Evolutionary conservation across 2,113 vertebrate genomes (phyloP), one percentile per base, ranked within the genome.

Genomic region (Drymodes brunneopygia): DNA sequence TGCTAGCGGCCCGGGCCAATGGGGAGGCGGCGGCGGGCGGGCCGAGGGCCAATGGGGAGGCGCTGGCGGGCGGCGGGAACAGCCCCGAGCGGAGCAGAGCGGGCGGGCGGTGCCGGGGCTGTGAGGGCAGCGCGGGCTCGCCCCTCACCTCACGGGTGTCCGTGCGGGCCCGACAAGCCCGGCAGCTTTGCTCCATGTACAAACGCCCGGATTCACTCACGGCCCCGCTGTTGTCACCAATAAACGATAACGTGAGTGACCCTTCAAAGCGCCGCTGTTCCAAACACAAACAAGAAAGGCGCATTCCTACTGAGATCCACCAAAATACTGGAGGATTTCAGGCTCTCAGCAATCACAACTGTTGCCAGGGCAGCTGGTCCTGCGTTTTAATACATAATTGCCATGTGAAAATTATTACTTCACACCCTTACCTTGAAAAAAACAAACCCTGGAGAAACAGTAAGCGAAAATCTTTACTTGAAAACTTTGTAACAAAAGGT

Each of bases 381-480:
- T 18, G 10, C 2, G 15, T 12, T 38, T 31, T n/a, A 50, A 67
- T 16, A 27, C 1, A 4, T 8, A 57, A 53, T 42, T 61, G 9
- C 17, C 3, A 0, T 0, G 9, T 58, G 35, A 24, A 33, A 58
- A 15, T 44, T 16, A 40, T 0, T 42, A 7, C 19, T 17, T 56
- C 7, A 28, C 47, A 19, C 3, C 10, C 22, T 28, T 25, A 25
- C 66, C 44, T 33, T 36, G 33, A 77, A 48, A 81, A 53, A 58
- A 88, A 69, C 0, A 1, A 86, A 54, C 10, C 6, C 7, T 6
- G 7, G 19, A 83, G 78, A 93, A 84, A 79, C 23, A 42, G 24
- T 31, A 1, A 50, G 8, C 45, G 18, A 61, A 24, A 83, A 90
- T 47, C 45, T 97, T 97, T 97, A 97, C 65, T 97, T 69, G 60